Conservation (phyloP, 2,113 vertebrate genomes). For the Puffinus mauretanicus region DNA sequence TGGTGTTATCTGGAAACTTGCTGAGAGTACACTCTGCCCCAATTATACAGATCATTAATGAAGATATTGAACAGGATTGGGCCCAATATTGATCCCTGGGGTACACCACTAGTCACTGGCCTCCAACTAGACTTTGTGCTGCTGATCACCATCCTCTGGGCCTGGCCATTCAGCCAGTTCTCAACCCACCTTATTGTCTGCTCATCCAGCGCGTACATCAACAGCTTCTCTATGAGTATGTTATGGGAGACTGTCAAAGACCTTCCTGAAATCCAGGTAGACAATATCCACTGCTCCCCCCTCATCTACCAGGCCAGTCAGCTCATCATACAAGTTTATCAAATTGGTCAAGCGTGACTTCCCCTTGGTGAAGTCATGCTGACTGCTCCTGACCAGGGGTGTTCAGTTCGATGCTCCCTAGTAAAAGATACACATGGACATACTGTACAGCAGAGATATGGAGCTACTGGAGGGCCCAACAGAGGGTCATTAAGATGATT, state of each 20-base stretch:
- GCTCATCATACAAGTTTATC: not conserved
- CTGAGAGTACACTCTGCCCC: not conserved
- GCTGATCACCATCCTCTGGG: not conserved
- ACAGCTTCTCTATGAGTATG: not conserved
- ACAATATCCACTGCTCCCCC: not conserved
- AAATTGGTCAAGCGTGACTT: not conserved
- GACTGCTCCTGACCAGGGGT: not conserved
- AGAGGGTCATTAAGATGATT: not conserved
- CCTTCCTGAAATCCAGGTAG: not conserved
- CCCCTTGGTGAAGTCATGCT: not conserved
- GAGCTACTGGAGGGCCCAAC: not conserved
- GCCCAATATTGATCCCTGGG: not conserved
- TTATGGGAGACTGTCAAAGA: not conserved
- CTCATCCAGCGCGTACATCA: not conserved
- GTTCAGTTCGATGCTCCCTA: rapidly evolving
- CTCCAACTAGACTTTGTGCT: not conserved
- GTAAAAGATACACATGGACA: not conserved
- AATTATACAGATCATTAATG: not conserved
- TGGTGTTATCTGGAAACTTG: not conserved
- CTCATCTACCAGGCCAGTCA: not conserved
- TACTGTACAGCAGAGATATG: not conserved
- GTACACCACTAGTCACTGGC: not conserved
- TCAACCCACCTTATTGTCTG: not conserved
- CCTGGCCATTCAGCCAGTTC: not conserved
- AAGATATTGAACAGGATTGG: not conserved